These are phyloP conservation scores for Amia ocellicauda DNA, from an alignment of 2,113 vertebrate genomes.

Conservation along the genomic window DNA sequence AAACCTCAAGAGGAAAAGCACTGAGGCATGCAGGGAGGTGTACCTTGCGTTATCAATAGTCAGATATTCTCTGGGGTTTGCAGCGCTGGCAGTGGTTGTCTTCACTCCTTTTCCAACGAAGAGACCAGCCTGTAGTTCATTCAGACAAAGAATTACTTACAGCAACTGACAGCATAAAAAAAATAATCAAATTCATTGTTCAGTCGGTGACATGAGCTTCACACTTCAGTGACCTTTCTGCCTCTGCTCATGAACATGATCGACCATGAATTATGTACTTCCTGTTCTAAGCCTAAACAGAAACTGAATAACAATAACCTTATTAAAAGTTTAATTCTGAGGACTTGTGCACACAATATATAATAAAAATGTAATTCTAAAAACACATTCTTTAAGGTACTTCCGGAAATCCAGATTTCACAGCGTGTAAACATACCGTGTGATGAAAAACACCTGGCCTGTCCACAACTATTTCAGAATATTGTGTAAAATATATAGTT, in stretches of 20 bases:
- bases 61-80: conserved; percentile 53
- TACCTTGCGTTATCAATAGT: conserved; percentile 47
- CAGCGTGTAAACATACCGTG: background rate
- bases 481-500: conserved; percentile 9
- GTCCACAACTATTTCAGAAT: background rate
- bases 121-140: conserved; percentile 44
- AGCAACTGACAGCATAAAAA: background rate
- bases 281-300: background rate
- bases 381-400: background rate
- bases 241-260: background rate
- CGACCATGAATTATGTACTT: background rate
- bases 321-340: conserved; percentile 13
- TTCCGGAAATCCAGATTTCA: background rate
- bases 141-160: background rate
- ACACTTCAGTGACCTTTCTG: background rate
- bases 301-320: conserved; percentile 1
- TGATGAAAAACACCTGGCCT: background rate
- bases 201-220: conserved; percentile 2
- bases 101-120: conserved; percentile 53
- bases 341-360: background rate
- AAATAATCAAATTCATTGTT: background rate
- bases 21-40: no score
- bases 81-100: conserved; percentile 36
- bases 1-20: no score
- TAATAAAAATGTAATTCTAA: background rate